A percentile compares a stretch with the other conserved stretches of the same genome.
Conservation (phyloP, 2,888 invertebrate genomes). For the Drosophila limbata region DNA sequence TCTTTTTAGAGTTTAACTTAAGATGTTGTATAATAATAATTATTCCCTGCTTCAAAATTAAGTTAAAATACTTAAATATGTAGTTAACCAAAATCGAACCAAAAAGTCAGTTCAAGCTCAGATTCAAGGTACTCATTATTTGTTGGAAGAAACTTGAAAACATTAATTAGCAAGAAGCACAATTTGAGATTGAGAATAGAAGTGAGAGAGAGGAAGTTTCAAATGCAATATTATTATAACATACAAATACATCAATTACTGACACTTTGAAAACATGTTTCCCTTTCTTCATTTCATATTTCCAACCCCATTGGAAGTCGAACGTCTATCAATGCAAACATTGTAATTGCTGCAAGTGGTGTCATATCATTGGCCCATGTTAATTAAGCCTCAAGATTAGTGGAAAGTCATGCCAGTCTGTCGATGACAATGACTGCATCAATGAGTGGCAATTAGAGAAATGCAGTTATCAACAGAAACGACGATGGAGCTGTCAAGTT, state of each 20-base stretch:
- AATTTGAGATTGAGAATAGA: background rate
- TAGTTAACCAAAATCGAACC: too few species aligned
- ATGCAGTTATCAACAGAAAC: slow-evolving; percentile 31
- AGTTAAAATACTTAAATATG: too few species aligned
- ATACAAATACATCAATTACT: slow-evolving; percentile 2
- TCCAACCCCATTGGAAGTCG: slow-evolving; percentile 1
- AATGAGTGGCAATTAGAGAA: slow-evolving; percentile 19
- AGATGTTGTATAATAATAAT: too few species aligned
- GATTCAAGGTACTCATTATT: too few species aligned
- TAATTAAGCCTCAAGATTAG: slow-evolving; percentile 52
- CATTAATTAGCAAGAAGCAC: too few species aligned
- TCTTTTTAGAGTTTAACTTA: too few species aligned
- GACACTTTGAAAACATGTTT: background rate
- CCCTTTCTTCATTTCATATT: background rate
- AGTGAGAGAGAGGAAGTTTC: background rate
- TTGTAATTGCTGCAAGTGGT: slow-evolving; percentile 16
- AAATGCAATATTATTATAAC: background rate
- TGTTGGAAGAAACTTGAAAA: too few species aligned
- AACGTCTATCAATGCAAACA: background rate
- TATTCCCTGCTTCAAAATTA: too few species aligned
- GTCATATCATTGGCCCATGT: slow-evolving; percentile 9
- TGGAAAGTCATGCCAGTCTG: slow-evolving; percentile 60
- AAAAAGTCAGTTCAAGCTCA: too few species aligned
- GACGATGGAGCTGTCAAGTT: slow-evolving; percentile 46
- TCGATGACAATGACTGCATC: slow-evolving; percentile 40